Conservation (phyloP, 2,797 vertebrate genomes). For the Melanogrammus aeglefinus region DNA sequence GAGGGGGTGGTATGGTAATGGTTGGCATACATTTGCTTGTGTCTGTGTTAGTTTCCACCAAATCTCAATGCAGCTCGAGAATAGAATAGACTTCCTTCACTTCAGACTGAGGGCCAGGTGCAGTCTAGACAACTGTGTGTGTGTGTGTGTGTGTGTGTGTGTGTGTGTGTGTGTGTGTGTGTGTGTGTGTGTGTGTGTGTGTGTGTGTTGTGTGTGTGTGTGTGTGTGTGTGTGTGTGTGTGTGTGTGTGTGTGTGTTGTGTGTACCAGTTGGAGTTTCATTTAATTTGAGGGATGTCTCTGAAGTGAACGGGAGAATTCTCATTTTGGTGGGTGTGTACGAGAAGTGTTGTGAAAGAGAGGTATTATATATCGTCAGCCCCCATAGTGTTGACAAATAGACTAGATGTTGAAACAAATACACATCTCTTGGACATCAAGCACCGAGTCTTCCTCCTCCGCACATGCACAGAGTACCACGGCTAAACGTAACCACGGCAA, state of each 20-base stretch:
- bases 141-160: conserved; percentile 16
- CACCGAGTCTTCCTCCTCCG: no score
- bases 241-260: conserved; percentile 18
- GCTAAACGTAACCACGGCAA: neutral
- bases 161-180: conserved; percentile 6
- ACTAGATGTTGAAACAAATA: neutral
- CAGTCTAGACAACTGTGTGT: conserved; percentile 27
- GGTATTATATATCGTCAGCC: conserved; percentile 18
- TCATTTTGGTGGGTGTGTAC: neutral
- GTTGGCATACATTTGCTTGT: conserved; percentile 17
- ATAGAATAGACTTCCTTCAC: conserved; percentile 33
- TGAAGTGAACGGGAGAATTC: neutral
- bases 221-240: conserved; percentile 1
- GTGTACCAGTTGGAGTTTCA: conserved; percentile 6
- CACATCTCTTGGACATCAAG: neutral
- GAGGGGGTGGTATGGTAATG: neutral
- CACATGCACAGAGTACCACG: no score
- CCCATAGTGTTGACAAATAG: neutral
- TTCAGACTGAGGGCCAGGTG: conserved; percentile 40
- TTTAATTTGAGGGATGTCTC: neutral
- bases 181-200: conserved; percentile 15
- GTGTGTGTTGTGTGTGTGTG: conserved; percentile 4
- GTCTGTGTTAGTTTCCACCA: neutral
- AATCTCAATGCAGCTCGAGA: conserved; percentile 29
- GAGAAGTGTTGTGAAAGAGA: neutral